Base-by-base conservation (phyloP, 1,140 invertebrate genomes). In the Daktulosphaira vitifoliae region DNA sequence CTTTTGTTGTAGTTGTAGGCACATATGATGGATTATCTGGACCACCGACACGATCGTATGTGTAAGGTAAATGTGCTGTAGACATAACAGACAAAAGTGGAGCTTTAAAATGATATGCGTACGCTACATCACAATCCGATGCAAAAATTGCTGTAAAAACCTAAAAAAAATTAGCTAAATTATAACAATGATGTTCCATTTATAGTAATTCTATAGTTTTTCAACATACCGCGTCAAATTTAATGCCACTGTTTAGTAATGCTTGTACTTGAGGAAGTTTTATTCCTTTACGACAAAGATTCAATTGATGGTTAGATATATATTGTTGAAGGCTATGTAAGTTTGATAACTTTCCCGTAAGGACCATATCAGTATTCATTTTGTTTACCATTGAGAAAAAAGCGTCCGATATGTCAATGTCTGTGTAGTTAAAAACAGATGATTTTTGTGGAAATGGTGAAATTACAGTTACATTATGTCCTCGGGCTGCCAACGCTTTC, bases 71-170 rank as follows among this genome's bases (percentile, higher is more conserved):
- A 18, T 81, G 66, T 6, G 77, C 73, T 48, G 78, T 78, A 2
- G 82, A 80, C 65, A 76, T 77, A 5, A 81, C 67, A 0, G 76
- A 74, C 2, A 88, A 79, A 3, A 82, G 76, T 0, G 84, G 85
- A 8, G 62, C 62, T 18, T 67, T 50, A 18, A 69, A 50, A 23
- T 42, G 56, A 68, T 76, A 68, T 1, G 73, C 72, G 23, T 76
- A 69, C 1, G 68, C 67, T 7, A 68, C 38, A 20, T 66, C 66
- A 13, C 59, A 42, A 29, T 70, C 69, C 1, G 62, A n/a, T n/a
- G n/a, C n/a, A n/a, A n/a, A n/a, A n/a, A n/a, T n/a, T n/a, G n/a
- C n/a, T n/a, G n/a, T n/a, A n/a, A n/a, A n/a, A n/a, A n/a, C n/a
- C n/a, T n/a, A n/a, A n/a, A n/a, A n/a, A n/a, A n/a, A n/a, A n/a